These are phyloP conservation scores for Panopea generosa DNA, from an alignment of 2,888 invertebrate genomes.

Conservation along the genomic window DNA sequence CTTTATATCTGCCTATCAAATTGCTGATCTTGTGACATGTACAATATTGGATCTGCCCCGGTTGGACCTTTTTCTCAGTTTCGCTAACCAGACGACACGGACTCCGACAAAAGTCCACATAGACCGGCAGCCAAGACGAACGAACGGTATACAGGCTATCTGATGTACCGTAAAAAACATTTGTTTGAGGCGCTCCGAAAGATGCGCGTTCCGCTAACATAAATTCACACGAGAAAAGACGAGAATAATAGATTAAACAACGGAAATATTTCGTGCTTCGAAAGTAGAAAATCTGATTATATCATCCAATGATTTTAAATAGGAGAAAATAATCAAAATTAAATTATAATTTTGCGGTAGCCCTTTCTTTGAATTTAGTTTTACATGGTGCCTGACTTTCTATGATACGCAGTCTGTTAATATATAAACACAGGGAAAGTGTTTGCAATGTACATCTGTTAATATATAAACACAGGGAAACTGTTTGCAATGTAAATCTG, in stretches of 20 bases:
- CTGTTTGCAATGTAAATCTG: no score
- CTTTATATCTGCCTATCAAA: slow-evolving; percentile 47
- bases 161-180: slow-evolving; percentile 50
- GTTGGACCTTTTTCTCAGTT: slow-evolving; percentile 22
- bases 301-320: slow-evolving; percentile 45
- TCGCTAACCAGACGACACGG: slow-evolving; percentile 32
- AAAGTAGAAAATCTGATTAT: slow-evolving; percentile 59
- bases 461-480: no score
- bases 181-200: slow-evolving; percentile 38
- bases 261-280: slow-evolving; percentile 51
- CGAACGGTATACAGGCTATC: slow-evolving; percentile 38
- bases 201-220: slow-evolving; percentile 26
- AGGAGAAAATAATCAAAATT: slow-evolving; percentile 53
- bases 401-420: no score
- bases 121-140: slow-evolving; percentile 13
- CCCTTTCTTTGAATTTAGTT: neutral
- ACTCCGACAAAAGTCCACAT: slow-evolving; percentile 27
- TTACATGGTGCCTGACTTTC: no score
- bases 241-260: slow-evolving; percentile 42
- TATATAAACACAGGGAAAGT: no score
- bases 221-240: slow-evolving; percentile 47
- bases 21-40: slow-evolving; percentile 30
- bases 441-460: no score
- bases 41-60: slow-evolving; percentile 41
- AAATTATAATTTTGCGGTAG: slow-evolving; percentile 46